Conservation (phyloP, 2,113 vertebrate species). For the Semicossyphus pulcher region DNA sequence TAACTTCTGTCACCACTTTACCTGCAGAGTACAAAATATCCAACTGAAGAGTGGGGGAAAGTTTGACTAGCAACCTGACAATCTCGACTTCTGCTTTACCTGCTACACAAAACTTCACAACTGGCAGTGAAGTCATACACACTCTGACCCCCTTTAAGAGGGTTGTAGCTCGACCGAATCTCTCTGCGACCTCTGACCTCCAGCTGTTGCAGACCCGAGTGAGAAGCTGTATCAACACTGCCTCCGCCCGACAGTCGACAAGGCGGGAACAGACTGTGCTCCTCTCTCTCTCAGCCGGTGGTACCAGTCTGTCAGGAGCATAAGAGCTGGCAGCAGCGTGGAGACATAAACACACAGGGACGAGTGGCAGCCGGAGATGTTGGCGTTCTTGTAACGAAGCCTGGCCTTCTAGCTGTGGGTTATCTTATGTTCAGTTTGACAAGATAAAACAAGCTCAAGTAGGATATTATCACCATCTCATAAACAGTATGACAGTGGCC, state of each 20-base stretch:
- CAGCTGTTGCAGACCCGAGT: conserved; percentile 5
- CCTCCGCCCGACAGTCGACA: conserved; percentile 5
- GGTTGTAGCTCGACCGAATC: conserved; percentile 8
- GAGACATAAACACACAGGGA: conserved; percentile 59
- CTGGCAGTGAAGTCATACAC: neutral
- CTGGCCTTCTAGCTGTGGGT: neutral
- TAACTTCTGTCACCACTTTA: too few relatives aligned
- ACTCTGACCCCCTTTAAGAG: neutral
- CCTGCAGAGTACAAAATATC: too few relatives aligned
- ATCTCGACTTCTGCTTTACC: too few relatives aligned
- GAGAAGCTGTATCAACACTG: conserved; percentile 17
- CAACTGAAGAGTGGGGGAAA: too few relatives aligned
- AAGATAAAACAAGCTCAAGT: neutral
- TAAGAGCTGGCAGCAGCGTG: conserved; percentile 50
- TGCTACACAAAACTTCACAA: neutral
- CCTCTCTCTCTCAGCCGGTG: neutral
- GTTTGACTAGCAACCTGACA: neutral
- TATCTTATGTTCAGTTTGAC: neutral
- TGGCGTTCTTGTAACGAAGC: conserved; percentile 15
- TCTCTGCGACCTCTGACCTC: conserved; percentile 36
- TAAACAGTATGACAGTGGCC: too few relatives aligned
- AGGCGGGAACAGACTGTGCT: conserved; percentile 64
- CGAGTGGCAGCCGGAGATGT: conserved; percentile 55
- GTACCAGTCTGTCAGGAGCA: conserved; percentile 49
- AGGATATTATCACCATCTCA: neutral